Evolutionary conservation across 2,113 vertebrate genomes (phyloP), one percentile per base, ranked within the genome.

Genomic region (Sinocyclocheilus maitianheensis): DNA sequence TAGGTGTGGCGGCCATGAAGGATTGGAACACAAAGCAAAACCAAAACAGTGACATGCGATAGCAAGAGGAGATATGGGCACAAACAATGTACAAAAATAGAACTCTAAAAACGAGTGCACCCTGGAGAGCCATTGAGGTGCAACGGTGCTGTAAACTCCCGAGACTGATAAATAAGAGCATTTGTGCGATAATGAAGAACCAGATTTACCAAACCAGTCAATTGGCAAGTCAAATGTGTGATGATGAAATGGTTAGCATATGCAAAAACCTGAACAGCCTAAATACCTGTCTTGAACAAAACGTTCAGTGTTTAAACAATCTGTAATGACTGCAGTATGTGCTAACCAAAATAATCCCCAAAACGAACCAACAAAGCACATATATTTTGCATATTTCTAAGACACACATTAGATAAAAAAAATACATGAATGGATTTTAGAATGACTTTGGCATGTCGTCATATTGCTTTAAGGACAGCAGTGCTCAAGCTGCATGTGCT

Each of bases 31-130:
- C 71, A 84, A 79, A 89, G 85, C 51, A 84, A 86, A 92, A 90
- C 76, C 89, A 90, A 92, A 93, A 92, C 90, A 94, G 91, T 91
- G 90, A 88, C 88, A 88, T 89, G 90, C 84, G 85, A 91, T 81
- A 67, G 81, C 67, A 40, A n/a, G 48, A 58, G 76, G 82, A n/a
- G 37, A 79, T 77, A 85, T n/a, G 77, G 86, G 89, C 81, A 76
- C 87, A 88, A 91, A 92, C 85, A 91, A 63, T 53, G 81, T 51
- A 83, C 90, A 90, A 91, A 91, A 92, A 92, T 90, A 92, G 88
- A 90, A 80, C 85, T 11, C 76, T 30, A 71, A 79, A 89, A 89
- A 55, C 51, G n/a, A 85, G 46, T 34, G 24, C 26, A 81, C 30
- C 13, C 22, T 18, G 30, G 67, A 72, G 48, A 84, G 22, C 69